Base-by-base conservation (phyloP, 2,797 vertebrate genomes). In the Peromyscus nudipes region DNA sequence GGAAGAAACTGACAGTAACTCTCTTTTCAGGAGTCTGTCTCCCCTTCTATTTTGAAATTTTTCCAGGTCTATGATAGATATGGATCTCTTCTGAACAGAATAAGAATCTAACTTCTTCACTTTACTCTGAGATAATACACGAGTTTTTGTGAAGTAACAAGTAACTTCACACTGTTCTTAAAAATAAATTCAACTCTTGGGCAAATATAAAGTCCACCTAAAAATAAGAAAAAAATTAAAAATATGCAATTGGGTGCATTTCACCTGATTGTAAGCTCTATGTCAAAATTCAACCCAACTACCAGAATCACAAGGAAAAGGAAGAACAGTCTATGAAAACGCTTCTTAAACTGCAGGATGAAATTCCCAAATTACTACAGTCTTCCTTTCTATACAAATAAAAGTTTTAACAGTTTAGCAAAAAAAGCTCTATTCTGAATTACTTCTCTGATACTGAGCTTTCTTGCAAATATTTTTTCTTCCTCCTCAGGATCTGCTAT, bases 101-200 rank as follows among this genome's bases (percentile, higher is more conserved):
- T 8, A 92, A 89, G 29, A 43, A 79, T 62, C 76, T 17, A 43
- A 92, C 55, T 12, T 87, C 46, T 75, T 91, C 67, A 71, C 23
- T 91, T 64, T 81, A 65, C 57, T 83, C 89, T 83, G 37, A 89
- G 40, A 83, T 83, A 93, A 96, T 85, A 12, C 40, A 60, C 14
- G 49, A 80, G 57, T 87, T 96, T 94, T 71, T n/a, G 40, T n/a
- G 23, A 91, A 87, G 11, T n/a, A 83, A 89, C 6, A 90, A 17
- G 52, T 31, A 92, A 55, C 84, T 34, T 83, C 67, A 49, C 52
- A 27, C 14, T 77, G 62, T 91, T 71, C 16, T 93, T 67, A 67
- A 64, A 93, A 64, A 62, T 73, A 92, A 96, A 91, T 73, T 14
- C 31, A 96, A 67, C 71, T 94, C 16, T 94, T 96, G 27, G 76